Percentiles rank a stretch among this genome's conserved stretches.
Evolutionary conservation across 2,888 invertebrate species (phyloP).

Genomic region (Siphlonurus alternatus): DNA sequence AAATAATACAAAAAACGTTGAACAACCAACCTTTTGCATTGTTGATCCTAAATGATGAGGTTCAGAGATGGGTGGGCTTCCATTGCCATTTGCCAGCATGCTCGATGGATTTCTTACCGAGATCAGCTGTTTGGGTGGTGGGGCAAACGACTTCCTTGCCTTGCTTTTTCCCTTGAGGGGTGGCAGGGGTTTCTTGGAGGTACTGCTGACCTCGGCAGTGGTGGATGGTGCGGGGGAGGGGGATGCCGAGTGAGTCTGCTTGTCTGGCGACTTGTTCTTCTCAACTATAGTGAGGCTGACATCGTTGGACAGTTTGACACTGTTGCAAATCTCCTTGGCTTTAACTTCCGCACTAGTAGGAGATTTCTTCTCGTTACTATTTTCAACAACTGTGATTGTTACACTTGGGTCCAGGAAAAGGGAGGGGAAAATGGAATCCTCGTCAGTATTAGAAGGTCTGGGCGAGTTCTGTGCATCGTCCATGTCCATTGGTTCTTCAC

Average conservation of each 20-base stretch:
- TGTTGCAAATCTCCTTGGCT: conserved; percentile 11
- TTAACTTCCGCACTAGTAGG: conserved; percentile 4
- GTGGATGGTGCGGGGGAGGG: background rate
- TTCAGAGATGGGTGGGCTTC: conserved; percentile 5
- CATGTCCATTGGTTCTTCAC: background rate
- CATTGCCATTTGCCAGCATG: conserved; percentile 9
- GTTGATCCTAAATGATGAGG: background rate
- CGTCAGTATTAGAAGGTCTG: conserved; percentile 5
- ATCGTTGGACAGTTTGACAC: conserved; percentile 12
- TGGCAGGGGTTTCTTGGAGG: conserved; percentile 1
- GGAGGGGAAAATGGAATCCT: conserved; percentile 13
- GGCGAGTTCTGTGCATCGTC: background rate
- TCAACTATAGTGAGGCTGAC: conserved; percentile 12
- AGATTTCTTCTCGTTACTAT: conserved; percentile 6
- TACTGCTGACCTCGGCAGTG: background rate
- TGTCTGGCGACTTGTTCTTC: background rate
- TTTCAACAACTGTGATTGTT: conserved; percentile 14
- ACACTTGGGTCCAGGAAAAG: conserved; percentile 15
- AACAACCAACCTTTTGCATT: background rate
- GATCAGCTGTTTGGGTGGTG: background rate
- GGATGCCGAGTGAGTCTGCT: background rate
- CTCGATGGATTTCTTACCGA: background rate
- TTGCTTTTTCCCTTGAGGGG: conserved; percentile 7
- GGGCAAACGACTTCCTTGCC: conserved; percentile 12
- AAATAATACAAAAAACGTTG: too few species aligned